phyloP scores from a whole-genome alignment of 2,888 invertebrate genomes.

The Yponomeuta malinellus region DNA sequence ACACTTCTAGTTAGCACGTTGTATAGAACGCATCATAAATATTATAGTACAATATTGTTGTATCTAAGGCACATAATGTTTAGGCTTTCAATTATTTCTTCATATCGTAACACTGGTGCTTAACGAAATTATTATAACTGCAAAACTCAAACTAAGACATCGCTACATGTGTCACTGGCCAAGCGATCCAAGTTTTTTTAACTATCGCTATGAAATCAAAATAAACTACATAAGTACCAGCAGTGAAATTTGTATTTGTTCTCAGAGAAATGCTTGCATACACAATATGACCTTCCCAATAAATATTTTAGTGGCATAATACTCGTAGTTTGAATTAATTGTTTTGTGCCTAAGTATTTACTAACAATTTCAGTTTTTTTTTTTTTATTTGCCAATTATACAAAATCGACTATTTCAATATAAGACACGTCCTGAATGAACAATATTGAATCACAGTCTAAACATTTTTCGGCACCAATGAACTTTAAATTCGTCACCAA shows the following conservation, averaged over 20 bases:
- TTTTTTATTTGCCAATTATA: slow-evolving; percentile 54
- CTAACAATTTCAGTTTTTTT: background rate
- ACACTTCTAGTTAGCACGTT: slow-evolving; percentile 74
- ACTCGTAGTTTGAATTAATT: background rate
- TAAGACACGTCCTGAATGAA: slow-evolving; percentile 75
- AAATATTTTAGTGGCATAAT: background rate
- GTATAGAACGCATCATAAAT: slow-evolving; percentile 76
- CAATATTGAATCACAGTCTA: slow-evolving; percentile 75
- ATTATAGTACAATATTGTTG: slow-evolving; percentile 74
- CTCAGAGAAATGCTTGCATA: background rate
- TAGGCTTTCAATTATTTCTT: slow-evolving; percentile 74
- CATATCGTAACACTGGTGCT: slow-evolving; percentile 72
- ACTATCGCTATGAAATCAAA: background rate
- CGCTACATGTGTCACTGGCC: background rate
- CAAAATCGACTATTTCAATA: slow-evolving; percentile 74
- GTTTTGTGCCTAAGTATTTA: background rate
- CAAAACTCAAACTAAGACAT: background rate
- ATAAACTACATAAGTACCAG: too few species aligned
- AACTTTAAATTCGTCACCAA: slow-evolving; percentile 71
- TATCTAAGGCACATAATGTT: slow-evolving; percentile 78
- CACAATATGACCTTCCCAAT: background rate
- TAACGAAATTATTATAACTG: slow-evolving; percentile 26
- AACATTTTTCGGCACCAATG: slow-evolving; percentile 72
- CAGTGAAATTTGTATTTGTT: too few species aligned
- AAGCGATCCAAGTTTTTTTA: background rate